A percentile compares a stretch with the other conserved stretches of the same genome.
phyloP scores from a whole-genome alignment of 2,888 invertebrate genomes.

The Parthenolecanium corni region DNA sequence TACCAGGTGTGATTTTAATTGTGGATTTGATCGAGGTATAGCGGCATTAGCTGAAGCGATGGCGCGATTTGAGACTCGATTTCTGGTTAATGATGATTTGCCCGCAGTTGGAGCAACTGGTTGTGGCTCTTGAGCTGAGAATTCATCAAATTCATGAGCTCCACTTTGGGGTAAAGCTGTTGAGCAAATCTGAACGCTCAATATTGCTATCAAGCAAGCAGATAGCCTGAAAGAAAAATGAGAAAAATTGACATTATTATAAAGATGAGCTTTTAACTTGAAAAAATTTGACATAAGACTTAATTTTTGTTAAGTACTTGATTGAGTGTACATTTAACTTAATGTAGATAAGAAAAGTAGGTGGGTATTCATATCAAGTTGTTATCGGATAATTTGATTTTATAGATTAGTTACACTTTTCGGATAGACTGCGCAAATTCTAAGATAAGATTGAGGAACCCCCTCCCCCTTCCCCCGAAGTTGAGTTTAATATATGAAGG shows the following conservation, averaged over 20 bases:
- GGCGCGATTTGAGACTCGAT: slow-evolving; percentile 9
- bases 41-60: background rate
- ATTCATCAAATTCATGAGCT: slow-evolving; percentile 5
- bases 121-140: slow-evolving; percentile 1
- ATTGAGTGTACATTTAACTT: background rate
- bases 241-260: too few species aligned
- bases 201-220: background rate
- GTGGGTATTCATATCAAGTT: background rate
- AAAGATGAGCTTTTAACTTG: too few species aligned
- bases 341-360: background rate
- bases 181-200: background rate
- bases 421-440: too few species aligned
- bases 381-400: too few species aligned
- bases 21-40: background rate
- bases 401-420: too few species aligned
- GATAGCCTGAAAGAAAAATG: slow-evolving; percentile 3
- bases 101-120: background rate
- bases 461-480: too few species aligned
- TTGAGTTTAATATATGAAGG: too few species aligned
- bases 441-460: too few species aligned
- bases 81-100: background rate
- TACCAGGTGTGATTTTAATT: background rate
- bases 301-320: background rate
- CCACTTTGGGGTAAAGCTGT: slow-evolving; percentile 2
- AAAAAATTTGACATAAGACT: too few species aligned